A percentile compares a stretch with the other conserved stretches of the same genome.
Evolutionary conservation across 2,113 vertebrate species (phyloP).

Genomic region (Mugil cephalus): DNA sequence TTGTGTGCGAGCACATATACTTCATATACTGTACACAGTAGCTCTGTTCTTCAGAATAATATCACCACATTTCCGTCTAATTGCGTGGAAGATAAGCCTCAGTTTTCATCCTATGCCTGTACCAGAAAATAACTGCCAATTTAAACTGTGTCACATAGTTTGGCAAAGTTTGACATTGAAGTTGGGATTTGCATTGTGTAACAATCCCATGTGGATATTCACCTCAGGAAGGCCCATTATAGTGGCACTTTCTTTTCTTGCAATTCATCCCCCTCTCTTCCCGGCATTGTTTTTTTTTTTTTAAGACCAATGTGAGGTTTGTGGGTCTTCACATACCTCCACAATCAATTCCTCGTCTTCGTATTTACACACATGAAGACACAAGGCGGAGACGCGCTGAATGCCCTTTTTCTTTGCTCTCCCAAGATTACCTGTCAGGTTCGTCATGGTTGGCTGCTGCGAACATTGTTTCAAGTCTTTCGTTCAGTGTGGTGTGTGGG

Average conservation of each 20-base stretch:
- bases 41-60: conserved; percentile 29
- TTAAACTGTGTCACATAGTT: conserved; percentile 29
- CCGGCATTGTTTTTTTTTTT: neutral
- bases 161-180: conserved; percentile 20
- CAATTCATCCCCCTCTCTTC: no score
- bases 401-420: conserved; percentile 71
- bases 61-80: conserved; percentile 26
- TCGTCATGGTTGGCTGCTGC: conserved; percentile 65
- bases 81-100: conserved; percentile 34
- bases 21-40: neutral
- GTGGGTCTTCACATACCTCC: conserved; percentile 11
- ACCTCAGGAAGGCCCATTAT: no score
- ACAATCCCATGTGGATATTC: conserved; percentile 7
- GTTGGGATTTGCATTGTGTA: neutral
- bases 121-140: conserved; percentile 20
- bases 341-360: conserved; percentile 63
- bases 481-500: conserved; percentile 12
- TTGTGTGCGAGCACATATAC: conserved; percentile 24
- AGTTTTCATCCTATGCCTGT: conserved; percentile 5
- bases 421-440: conserved; percentile 69
- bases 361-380: conserved; percentile 57
- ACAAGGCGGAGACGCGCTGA: conserved; percentile 47
- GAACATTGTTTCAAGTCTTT: conserved; percentile 59
- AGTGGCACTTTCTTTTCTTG: no score
- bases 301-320: conserved; percentile 1